These are phyloP conservation scores for Oxytorus armatus DNA, from an alignment of 2,888 invertebrate genomes.

Conservation along the genomic window DNA sequence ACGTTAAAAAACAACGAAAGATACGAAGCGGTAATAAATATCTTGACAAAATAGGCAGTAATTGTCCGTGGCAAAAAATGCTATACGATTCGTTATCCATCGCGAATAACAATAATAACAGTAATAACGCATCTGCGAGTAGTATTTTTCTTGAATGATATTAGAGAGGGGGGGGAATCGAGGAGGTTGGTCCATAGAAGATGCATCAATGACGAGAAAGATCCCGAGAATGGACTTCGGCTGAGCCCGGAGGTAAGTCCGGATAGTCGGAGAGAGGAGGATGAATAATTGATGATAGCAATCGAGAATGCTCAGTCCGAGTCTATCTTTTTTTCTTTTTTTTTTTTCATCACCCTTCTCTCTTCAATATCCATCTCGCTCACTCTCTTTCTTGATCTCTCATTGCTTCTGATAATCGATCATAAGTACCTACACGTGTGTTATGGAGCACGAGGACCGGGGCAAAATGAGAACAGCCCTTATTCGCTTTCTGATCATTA, in stretches of 20 bases:
- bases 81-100: conserved; percentile 12
- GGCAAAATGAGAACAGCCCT: conserved; percentile 25
- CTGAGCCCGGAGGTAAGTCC: conserved; percentile 12
- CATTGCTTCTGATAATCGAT: conserved; percentile 64
- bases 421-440: conserved; percentile 44
- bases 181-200: conserved; percentile 27
- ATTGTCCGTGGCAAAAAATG: background rate
- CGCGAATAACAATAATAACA: conserved; percentile 30
- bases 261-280: conserved; percentile 21
- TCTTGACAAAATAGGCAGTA: background rate
- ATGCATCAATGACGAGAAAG: conserved; percentile 40
- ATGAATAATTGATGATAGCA: conserved; percentile 63
- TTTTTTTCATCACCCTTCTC: conserved; percentile 20
- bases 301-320: conserved; percentile 54
- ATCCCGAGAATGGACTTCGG: conserved; percentile 41
- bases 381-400: conserved; percentile 11
- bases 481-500: background rate
- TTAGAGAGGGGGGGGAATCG: conserved; percentile 22
- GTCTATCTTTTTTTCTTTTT: conserved; percentile 35
- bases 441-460: background rate
- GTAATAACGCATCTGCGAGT: conserved; percentile 24
- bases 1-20: background rate
- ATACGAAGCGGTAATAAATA: background rate
- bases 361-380: conserved; percentile 11
- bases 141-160: conserved; percentile 52